phyloP scores from a whole-genome alignment of 1,140 invertebrate species.

The Scylla paramamosain region DNA sequence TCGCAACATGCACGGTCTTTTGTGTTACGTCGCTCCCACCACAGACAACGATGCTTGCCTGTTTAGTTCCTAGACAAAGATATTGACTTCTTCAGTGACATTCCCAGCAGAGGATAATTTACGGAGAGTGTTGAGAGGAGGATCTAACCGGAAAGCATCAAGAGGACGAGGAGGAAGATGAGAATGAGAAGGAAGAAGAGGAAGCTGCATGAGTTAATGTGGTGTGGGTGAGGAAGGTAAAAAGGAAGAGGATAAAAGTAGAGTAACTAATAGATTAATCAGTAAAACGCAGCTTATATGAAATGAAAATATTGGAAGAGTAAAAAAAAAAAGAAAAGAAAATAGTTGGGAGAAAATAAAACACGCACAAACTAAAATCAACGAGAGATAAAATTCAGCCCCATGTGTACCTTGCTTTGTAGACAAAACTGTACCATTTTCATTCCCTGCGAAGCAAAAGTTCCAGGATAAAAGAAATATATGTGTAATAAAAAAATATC shows the following conservation, averaged over 20 bases:
- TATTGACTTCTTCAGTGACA: no score
- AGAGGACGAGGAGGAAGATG: not conserved
- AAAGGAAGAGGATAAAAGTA: not conserved
- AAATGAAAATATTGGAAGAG: not conserved
- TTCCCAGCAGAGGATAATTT: no score
- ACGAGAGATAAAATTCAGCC: not conserved
- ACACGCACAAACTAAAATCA: no score
- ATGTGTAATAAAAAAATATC: not conserved
- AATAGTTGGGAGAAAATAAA: not conserved
- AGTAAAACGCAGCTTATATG: not conserved
- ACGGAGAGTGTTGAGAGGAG: no score
- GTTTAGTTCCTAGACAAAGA: no score
- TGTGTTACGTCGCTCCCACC: no score
- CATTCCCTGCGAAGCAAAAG: not conserved
- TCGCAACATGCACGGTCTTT: no score
- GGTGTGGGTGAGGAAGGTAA: not conserved
- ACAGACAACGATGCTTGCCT: no score
- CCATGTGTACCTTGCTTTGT: not conserved
- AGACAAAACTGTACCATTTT: not conserved
- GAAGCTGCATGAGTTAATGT: not conserved
- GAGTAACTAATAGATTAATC: not conserved
- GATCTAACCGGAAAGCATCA: no score
- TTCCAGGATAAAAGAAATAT: not conserved
- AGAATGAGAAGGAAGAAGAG: not conserved
- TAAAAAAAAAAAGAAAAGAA: not conserved